These are phyloP conservation scores for Tricholaema leucomelas DNA, from an alignment of 2,113 vertebrate genomes.

Conservation along the genomic window DNA sequence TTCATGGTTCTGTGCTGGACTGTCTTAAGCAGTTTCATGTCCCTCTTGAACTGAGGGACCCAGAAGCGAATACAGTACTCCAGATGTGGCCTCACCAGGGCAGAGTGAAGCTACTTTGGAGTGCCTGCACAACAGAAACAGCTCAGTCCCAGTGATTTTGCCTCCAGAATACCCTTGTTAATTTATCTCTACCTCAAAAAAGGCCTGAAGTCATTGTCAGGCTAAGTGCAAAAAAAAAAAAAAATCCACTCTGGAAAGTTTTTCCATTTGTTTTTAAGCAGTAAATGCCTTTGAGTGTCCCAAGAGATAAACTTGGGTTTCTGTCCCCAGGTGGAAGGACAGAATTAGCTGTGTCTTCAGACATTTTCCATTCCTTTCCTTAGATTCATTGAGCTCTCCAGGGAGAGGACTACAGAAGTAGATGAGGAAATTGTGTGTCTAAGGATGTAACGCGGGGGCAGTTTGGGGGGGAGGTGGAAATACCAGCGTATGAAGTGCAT, in stretches of 20 bases:
- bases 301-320: background rate
- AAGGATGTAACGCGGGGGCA: background rate
- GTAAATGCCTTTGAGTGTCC: background rate
- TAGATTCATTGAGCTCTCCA: background rate
- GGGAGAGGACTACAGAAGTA: background rate
- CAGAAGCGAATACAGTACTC: too few relatives aligned
- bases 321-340: background rate
- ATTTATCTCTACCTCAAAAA: background rate
- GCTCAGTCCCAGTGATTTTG: background rate
- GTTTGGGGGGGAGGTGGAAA: background rate
- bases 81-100: too few relatives aligned
- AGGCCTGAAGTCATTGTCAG: background rate
- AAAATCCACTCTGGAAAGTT: background rate
- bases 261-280: conserved; percentile 3
- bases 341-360: conserved; percentile 14
- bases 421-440: background rate
- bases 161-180: background rate
- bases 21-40: too few relatives aligned
- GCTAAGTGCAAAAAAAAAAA: background rate
- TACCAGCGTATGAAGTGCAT: background rate
- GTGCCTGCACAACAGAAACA: background rate
- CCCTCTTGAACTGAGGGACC: too few relatives aligned
- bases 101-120: background rate
- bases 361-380: conserved; percentile 8
- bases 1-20: too few relatives aligned